phyloP scores from a whole-genome alignment of 2,113 vertebrate species.

The Todiramphus chloris region DNA sequence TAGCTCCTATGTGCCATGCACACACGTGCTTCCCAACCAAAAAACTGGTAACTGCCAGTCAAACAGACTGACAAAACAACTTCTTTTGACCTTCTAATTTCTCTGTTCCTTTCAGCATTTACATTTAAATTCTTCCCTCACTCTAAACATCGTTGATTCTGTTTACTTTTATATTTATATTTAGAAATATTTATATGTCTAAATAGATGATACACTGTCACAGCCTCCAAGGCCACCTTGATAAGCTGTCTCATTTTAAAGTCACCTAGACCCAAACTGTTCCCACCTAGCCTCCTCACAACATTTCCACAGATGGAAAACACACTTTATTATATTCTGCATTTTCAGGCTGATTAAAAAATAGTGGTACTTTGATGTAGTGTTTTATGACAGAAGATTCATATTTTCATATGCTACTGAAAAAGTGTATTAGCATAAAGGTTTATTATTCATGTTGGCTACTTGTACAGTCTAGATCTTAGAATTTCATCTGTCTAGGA shows the following conservation, averaged over 20 bases:
- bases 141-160: not conserved
- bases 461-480: not conserved
- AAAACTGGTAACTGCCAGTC: not conserved
- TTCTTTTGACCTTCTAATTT: not conserved
- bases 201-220: not conserved
- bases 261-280: not conserved
- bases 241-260: not conserved
- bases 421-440: not conserved
- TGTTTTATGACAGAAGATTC: not conserved
- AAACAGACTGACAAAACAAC: not conserved
- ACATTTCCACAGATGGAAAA: not conserved
- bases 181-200: not conserved
- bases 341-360: not conserved
- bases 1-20: not conserved
- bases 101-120: not conserved
- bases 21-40: accelerated
- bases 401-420: not conserved
- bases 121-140: not conserved
- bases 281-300: not conserved
- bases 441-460: not conserved
- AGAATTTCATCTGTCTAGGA: not conserved
- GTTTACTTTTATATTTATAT: not conserved
- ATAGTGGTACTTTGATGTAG: not conserved
- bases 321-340: not conserved
- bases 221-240: not conserved